These are phyloP conservation scores for Coregonus suidteri DNA, from an alignment of 2,797 vertebrate species.

Conservation along the genomic window DNA sequence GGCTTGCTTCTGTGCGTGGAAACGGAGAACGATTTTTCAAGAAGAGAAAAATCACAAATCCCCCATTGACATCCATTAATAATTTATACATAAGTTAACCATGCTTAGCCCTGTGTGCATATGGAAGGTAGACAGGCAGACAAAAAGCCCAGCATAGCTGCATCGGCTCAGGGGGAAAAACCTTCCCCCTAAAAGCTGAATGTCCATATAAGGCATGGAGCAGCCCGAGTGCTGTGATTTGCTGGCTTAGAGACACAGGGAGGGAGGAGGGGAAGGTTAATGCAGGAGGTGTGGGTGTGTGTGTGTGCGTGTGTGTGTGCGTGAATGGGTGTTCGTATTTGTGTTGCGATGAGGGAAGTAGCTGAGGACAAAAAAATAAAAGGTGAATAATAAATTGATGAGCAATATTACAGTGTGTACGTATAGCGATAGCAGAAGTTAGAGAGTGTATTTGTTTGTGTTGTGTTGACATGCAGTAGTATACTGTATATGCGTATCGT, in stretches of 20 bases:
- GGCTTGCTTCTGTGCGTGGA: background rate
- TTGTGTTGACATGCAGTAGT: background rate
- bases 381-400: background rate
- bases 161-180: background rate
- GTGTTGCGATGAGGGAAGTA: background rate
- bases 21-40: no score
- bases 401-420: background rate
- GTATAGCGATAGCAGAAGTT: conserved; percentile 9
- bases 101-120: background rate
- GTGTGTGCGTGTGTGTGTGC: conserved; percentile 12
- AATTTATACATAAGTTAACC: background rate
- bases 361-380: background rate
- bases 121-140: background rate
- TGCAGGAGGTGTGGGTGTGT: background rate
- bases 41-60: background rate
- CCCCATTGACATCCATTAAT: background rate
- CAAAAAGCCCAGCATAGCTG: conserved; percentile 18
- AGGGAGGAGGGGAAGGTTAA: conserved; percentile 10
- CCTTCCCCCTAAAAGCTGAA: conserved; percentile 14
- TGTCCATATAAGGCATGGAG: conserved; percentile 46
- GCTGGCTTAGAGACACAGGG: conserved; percentile 23
- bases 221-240: conserved; percentile 22
- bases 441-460: no score
- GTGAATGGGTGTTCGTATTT: background rate
- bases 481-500: no score